Evolutionary conservation across 2,888 invertebrate species (phyloP), one percentile per base, ranked within the genome.

Genomic region (Alloplasta piceator): DNA sequence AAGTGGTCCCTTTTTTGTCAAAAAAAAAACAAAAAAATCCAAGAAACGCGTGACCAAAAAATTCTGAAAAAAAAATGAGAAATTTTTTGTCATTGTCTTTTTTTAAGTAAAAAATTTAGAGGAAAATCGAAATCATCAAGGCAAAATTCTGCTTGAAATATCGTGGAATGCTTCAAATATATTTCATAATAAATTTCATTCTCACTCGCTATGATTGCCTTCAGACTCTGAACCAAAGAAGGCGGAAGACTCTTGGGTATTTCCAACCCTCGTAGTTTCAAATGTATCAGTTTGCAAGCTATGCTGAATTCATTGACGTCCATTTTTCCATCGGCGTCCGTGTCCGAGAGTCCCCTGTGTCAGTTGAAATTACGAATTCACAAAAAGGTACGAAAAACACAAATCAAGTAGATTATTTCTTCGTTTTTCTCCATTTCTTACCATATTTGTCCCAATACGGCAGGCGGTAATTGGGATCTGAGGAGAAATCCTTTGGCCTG

Each of bases 291-390:
- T 94, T 98, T 98, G 94, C 99, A 99, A 64, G 99, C 99, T 87
- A 99, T 98, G 85, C 98, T 98, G 93, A 99, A 99, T 93, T 99
- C 99, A 89, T 96, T 96, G 71, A 98, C 95, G 89, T 99, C 97
- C 94, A 99, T 95, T 93, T 98, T 98, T 0, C 99, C 99, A 94
- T 99, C 99, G 12, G 97, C 96, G 92, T 99, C 98, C 60, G 98
- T 96, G 92, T 99, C 99, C 0, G 99, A 98, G 61, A 99, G 93
- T 9, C 94, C 94, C 98, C 98, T 94, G 92, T 88, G 91, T 87
- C n/a, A n/a, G 67, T 5, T 55, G 36, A 26, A 14, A 12, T 56
- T 10, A 43, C 7, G 3, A 39, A 63, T 0, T 36, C 39, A 66
- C 7, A 16, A 41, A 48, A 16, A 55, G 16, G 46, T 52, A 72